These are phyloP conservation scores for Agrypnus murinus DNA, from an alignment of 2,888 invertebrate species.

Conservation along the genomic window DNA sequence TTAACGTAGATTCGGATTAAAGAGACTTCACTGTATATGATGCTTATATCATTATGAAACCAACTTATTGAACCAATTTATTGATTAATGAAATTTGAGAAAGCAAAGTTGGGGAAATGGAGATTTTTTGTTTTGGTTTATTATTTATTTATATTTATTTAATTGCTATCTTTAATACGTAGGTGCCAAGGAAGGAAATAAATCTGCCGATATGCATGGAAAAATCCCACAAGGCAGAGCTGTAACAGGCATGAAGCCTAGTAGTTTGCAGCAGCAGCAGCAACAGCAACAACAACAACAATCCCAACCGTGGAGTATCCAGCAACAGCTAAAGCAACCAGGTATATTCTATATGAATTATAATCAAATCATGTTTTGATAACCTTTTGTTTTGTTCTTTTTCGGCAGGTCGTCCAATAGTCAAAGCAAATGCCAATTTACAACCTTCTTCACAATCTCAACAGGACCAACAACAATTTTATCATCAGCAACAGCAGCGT, in stretches of 20 bases:
- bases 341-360: conserved; percentile 48
- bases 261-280: conserved; percentile 59
- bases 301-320: too few species aligned
- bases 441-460: conserved; percentile 65
- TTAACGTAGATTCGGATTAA: too few species aligned
- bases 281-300: conserved; percentile 61
- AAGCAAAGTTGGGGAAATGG: too few species aligned
- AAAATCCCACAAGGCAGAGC: conserved; percentile 66
- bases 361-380: conserved; percentile 44
- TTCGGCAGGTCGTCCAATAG: conserved; percentile 74
- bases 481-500: conserved; percentile 61
- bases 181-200: conserved; percentile 76
- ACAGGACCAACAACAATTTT: conserved; percentile 63
- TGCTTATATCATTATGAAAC: too few species aligned
- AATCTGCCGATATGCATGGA: conserved; percentile 87
- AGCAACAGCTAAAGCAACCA: conserved; percentile 59
- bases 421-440: conserved; percentile 73
- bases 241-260: conserved; percentile 67
- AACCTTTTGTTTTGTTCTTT: conserved; percentile 6
- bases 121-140: too few species aligned
- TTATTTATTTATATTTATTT: too few species aligned
- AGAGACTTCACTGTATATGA: too few species aligned
- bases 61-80: too few species aligned
- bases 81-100: too few species aligned
- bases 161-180: too few species aligned